A percentile compares a stretch with the other conserved stretches of the same genome.
Conservation (phyloP, 2,797 vertebrate genomes). For the Parauchenoglanis ngamensis region DNA sequence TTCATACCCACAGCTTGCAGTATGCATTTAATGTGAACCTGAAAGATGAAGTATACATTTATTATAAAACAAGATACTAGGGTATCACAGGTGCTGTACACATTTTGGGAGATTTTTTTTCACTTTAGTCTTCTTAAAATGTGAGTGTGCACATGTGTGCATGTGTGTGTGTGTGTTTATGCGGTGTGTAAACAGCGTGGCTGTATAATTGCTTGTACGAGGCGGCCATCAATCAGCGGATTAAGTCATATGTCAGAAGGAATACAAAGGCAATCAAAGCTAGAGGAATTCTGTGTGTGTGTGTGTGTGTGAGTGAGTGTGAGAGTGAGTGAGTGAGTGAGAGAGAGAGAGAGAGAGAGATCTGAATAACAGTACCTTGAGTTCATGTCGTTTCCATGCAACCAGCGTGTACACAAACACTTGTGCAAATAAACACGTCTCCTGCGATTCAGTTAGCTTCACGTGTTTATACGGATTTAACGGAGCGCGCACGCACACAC, state of each 20-base stretch:
- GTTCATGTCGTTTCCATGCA: constrained; percentile 67
- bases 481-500: constrained; percentile 48
- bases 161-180: constrained; percentile 19
- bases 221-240: constrained; percentile 69
- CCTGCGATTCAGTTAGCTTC: constrained; percentile 53
- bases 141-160: not conserved
- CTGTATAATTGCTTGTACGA: constrained; percentile 67
- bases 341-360: constrained; percentile 34
- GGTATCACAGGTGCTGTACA: constrained; percentile 1
- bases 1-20: not conserved
- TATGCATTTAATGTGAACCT: not conserved
- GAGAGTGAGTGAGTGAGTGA: constrained; percentile 3
- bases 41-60: not conserved
- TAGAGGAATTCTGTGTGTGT: constrained; percentile 33
- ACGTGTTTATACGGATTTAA: constrained; percentile 50
- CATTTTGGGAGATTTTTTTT: constrained; percentile 50
- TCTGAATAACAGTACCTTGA: constrained; percentile 64
- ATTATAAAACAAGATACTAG: not conserved
- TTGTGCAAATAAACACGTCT: constrained; percentile 59
- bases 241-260: constrained; percentile 71
- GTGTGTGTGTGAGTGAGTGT: constrained; percentile 21
- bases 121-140: not conserved
- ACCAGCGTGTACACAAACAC: constrained; percentile 64
- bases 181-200: constrained; percentile 67
- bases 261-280: constrained; percentile 71